Base-by-base conservation (phyloP, 2,113 vertebrate genomes). In the Nibea albiflora region DNA sequence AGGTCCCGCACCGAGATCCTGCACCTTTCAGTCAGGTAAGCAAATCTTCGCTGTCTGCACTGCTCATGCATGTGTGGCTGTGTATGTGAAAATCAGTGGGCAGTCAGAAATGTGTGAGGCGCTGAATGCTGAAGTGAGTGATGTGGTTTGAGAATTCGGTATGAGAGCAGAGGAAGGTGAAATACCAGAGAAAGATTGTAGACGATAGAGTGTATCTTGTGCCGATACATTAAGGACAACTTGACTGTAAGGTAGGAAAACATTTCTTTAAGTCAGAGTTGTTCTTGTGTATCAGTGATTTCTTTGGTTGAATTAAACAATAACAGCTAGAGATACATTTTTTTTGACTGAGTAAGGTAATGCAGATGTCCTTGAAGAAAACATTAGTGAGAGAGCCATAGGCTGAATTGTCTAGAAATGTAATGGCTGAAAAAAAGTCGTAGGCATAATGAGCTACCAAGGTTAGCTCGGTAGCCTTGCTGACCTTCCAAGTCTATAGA, bases 21-120 rank as follows among this genome's bases (percentile, higher is more conserved):
- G 66, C 94, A 95, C 86, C 90, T 97, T 60, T 95, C 95, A 67
- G 92, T 93, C 92, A 97, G 97, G 97, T 98, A 78, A 94, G 93
- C 44, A 16, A 19, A 56, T 75, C 57, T 64, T 54, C 16, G 39
- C 39, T 65, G 20, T 16, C 22, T 65, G 28, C 0, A 1, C 26
- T 73, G 42, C 1, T 0, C 80, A 65, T 87, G 77, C 31, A 74
- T 80, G 4, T 26, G 49, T 64, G n/a, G 26, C 20, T 17, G 53
- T 26, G 61, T 4, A 2, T 73, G 64, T 42, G 44, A 49, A 66
- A 68, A 76, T 35, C 4, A 62, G 53, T 50, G 67, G 64, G 46
- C 49, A 63, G 67, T 64, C 35, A 7, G 67, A 67, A 73, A 73
- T 46, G 57, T 73, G 62, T 19, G 28, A 52, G 73, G 28, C 56